These are phyloP conservation scores for Adela reaumurella DNA, from an alignment of 2,888 invertebrate genomes.

Conservation along the genomic window DNA sequence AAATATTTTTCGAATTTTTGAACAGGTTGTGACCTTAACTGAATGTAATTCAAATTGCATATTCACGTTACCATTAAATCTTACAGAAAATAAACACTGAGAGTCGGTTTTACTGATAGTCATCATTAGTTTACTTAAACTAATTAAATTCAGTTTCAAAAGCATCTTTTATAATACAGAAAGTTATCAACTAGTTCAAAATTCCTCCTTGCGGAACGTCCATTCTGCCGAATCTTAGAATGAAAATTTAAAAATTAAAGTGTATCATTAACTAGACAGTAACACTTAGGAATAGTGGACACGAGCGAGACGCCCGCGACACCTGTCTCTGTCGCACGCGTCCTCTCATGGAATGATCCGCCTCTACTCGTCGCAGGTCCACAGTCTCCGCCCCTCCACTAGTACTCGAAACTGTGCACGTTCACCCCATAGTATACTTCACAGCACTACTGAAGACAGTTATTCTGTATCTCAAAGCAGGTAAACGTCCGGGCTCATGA, in stretches of 20 bases:
- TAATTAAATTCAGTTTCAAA: constrained; percentile 50
- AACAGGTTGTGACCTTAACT: constrained; percentile 57
- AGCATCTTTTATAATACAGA: constrained; percentile 52
- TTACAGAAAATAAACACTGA: constrained; percentile 52
- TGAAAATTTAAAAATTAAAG: neutral
- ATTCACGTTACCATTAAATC: constrained; percentile 42
- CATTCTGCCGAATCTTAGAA: neutral
- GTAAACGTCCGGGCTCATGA: no score
- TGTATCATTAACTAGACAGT: neutral
- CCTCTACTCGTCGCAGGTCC: no score
- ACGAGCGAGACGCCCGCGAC: no score
- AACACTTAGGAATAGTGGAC: neutral
- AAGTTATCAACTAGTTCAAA: constrained; percentile 35
- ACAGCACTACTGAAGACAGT: no score
- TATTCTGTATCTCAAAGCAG: no score
- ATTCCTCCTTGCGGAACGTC: neutral
- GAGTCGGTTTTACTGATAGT: constrained; percentile 52
- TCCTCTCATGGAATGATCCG: no score
- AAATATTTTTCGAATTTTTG: constrained; percentile 53
- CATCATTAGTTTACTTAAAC: constrained; percentile 51
- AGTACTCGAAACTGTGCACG: no score
- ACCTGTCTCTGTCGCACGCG: no score
- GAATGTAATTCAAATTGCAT: constrained; percentile 52
- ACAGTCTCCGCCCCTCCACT: no score
- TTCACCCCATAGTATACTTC: no score